Conservation (phyloP, 2,888 invertebrate species). For the Punctoribates punctum region DNA sequence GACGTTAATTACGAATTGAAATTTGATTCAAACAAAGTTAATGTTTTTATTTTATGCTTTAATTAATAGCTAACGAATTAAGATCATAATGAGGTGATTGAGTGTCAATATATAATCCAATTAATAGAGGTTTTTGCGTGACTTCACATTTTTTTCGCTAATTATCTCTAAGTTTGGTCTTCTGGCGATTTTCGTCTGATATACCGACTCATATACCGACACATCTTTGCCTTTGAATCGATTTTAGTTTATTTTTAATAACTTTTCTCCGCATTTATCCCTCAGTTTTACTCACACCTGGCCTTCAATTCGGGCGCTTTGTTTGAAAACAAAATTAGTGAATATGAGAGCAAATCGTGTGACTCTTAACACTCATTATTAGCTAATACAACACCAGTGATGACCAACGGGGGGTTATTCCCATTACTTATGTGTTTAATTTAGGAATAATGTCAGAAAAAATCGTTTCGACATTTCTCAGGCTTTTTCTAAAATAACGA, state of each 20-base stretch:
- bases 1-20: too few species aligned
- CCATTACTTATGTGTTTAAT: too few species aligned
- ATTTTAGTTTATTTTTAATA: background rate
- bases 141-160: background rate
- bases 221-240: background rate
- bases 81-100: constrained; percentile 14
- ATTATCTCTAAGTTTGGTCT: background rate
- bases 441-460: too few species aligned
- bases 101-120: constrained; percentile 22
- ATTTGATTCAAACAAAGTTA: too few species aligned
- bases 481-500: too few species aligned
- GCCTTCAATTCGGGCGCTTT: background rate
- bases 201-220: background rate
- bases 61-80: background rate
- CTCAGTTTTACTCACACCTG: background rate
- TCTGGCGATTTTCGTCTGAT: background rate
- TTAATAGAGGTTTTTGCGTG: background rate
- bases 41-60: background rate
- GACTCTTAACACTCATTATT: background rate
- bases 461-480: too few species aligned
- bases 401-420: too few species aligned
- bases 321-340: too few species aligned
- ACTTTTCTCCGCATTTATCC: background rate
- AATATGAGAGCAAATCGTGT: background rate
- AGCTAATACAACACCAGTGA: background rate